Conservation (phyloP, 2,797 vertebrate genomes). For the Crenichthys baileyi region DNA sequence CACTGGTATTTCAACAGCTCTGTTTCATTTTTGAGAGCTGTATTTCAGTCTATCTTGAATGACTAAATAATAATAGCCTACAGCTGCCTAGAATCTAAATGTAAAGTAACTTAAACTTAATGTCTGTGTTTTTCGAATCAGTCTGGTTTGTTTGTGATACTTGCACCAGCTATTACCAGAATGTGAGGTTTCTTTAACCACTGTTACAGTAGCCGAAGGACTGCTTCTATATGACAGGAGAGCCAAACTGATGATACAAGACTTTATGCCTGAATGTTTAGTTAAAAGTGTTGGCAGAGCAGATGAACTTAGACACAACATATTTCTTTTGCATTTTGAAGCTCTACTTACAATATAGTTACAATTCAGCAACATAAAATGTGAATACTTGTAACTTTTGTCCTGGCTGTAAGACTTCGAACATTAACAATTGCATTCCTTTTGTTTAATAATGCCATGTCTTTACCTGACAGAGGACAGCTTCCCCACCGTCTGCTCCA, state of each 20-base stretch:
- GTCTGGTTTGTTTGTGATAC: not conserved
- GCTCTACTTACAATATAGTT: not conserved
- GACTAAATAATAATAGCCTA: too few relatives aligned
- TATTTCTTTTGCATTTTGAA: not conserved
- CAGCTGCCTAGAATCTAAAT: not conserved
- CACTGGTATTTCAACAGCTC: too few relatives aligned
- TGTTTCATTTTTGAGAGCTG: not conserved
- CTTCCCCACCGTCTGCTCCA: constrained; percentile 84
- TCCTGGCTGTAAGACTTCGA: not conserved
- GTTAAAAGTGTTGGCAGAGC: not conserved
- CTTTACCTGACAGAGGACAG: constrained; percentile 92
- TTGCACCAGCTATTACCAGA: not conserved
- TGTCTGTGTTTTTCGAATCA: not conserved
- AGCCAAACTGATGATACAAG: not conserved
- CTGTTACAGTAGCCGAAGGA: not conserved
- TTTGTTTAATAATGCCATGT: not conserved
- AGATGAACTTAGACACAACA: not conserved
- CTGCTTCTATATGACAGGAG: too few relatives aligned
- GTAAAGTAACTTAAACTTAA: not conserved
- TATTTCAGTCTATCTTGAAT: not conserved
- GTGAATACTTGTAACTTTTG: not conserved
- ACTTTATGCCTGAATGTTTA: too few relatives aligned
- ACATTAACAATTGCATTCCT: not conserved
- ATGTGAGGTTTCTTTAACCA: not conserved
- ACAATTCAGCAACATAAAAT: not conserved